Percentiles rank a stretch among this genome's conserved stretches.
Evolutionary conservation across 2,113 vertebrate species (phyloP).

Genomic region (Sceloporus tristichus): DNA sequence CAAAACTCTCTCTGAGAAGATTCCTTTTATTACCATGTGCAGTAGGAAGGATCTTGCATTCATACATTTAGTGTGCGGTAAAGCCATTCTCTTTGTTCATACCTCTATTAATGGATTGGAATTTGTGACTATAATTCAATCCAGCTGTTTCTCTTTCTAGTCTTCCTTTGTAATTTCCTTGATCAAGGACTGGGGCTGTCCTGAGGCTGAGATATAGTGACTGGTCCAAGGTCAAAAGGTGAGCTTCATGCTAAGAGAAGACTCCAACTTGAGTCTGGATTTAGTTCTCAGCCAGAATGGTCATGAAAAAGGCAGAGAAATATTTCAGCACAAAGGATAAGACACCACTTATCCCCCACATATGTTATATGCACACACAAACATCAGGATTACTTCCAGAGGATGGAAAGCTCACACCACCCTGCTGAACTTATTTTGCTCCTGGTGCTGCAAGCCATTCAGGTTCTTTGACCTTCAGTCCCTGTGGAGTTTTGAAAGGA

Average conservation of each 20-base stretch:
- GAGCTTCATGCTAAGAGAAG: not conserved
- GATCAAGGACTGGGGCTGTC: no score
- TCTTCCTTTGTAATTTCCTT: no score
- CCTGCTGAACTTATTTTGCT: not conserved
- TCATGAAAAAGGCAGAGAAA: not conserved
- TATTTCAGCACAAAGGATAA: not conserved
- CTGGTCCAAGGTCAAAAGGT: not conserved
- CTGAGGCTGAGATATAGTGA: not conserved
- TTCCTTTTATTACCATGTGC: no score
- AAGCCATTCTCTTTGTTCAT: no score
- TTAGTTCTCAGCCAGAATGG: not conserved
- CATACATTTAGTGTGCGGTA: no score
- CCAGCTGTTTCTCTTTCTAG: no score
- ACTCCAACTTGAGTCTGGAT: not conserved
- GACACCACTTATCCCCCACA: not conserved
- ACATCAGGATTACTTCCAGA: not conserved
- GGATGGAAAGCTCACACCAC: not conserved
- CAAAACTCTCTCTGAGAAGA: no score
- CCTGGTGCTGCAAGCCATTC: not conserved
- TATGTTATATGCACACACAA: not conserved
- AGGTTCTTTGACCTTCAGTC: slow-evolving; percentile 16
- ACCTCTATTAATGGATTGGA: no score
- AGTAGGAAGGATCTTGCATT: no score
- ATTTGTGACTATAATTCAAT: no score
- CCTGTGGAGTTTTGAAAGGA: not conserved